Evolutionary conservation across 2,113 vertebrate species (phyloP).

Genomic region (Cynocephalus volans): DNA sequence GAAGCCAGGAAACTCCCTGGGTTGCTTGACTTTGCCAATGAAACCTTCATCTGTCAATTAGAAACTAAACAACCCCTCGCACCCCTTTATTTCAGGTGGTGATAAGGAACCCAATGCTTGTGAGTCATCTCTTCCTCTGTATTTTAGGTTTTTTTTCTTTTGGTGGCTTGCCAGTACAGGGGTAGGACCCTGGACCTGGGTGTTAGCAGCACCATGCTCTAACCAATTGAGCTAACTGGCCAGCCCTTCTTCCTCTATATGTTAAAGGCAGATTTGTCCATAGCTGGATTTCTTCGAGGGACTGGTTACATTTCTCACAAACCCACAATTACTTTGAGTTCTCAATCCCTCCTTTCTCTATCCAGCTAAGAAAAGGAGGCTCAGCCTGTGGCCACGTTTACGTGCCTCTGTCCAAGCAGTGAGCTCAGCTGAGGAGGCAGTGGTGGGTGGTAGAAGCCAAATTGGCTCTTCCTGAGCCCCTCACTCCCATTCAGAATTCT

Average conservation of each 20-base stretch:
- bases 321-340: not conserved
- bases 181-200: too few species aligned
- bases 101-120: not conserved
- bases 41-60: not conserved
- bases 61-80: not conserved
- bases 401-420: conserved; percentile 58
- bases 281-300: not conserved
- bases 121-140: not conserved
- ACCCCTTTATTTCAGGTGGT: not conserved
- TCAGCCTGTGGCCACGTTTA: conserved; percentile 52
- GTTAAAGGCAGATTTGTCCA: not conserved
- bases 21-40: not conserved
- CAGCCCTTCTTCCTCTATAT: not conserved
- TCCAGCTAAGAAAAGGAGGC: not conserved
- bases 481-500: not conserved
- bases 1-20: conserved; percentile 29
- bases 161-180: too few species aligned
- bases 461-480: conserved; percentile 46
- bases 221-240: too few species aligned
- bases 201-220: too few species aligned
- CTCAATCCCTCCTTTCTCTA: not conserved
- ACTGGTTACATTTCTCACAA: not conserved
- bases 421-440: conserved; percentile 70
- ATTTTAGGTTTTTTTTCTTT: too few species aligned
- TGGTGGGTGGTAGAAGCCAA: not conserved